phyloP scores from a whole-genome alignment of 2,888 invertebrate species.

The Troides oblongomaculatus region DNA sequence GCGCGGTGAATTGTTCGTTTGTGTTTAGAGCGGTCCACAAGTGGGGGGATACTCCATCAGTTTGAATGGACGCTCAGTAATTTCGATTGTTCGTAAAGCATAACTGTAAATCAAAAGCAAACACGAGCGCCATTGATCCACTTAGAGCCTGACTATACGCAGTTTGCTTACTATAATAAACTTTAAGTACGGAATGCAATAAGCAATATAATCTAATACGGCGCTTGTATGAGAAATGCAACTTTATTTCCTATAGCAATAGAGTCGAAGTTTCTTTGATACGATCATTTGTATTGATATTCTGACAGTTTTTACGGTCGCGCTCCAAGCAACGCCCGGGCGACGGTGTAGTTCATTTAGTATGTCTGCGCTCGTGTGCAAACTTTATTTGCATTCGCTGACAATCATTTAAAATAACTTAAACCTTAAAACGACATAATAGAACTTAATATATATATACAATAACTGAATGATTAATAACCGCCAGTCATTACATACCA shows the following conservation, averaged over 20 bases:
- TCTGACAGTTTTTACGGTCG: constrained; percentile 54
- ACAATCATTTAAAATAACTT: constrained; percentile 25
- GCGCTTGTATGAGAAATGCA: background rate
- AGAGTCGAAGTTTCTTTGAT: constrained; percentile 34
- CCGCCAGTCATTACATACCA: too few relatives aligned
- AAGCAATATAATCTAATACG: constrained; percentile 38
- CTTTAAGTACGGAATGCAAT: constrained; percentile 31
- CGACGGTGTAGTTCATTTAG: constrained; percentile 44
- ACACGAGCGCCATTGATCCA: constrained; percentile 24
- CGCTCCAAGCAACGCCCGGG: constrained; percentile 44
- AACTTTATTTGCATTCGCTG: constrained; percentile 34
- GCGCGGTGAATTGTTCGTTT: background rate
- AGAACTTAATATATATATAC: background rate
- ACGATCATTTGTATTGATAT: constrained; percentile 42
- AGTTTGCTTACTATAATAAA: constrained; percentile 25
- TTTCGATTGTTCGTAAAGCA: constrained; percentile 23
- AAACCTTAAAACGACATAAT: constrained; percentile 5
- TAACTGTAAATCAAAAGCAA: constrained; percentile 27
- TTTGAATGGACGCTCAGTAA: constrained; percentile 20
- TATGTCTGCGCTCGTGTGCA: constrained; percentile 46
- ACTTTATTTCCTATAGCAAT: background rate
- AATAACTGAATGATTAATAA: too few relatives aligned
- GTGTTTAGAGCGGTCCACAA: background rate
- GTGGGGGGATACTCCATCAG: background rate
- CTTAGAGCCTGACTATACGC: constrained; percentile 19